Evolutionary conservation across 1,140 invertebrate species (phyloP).

Genomic region (Hermatobates lingyangjiaoensis): DNA sequence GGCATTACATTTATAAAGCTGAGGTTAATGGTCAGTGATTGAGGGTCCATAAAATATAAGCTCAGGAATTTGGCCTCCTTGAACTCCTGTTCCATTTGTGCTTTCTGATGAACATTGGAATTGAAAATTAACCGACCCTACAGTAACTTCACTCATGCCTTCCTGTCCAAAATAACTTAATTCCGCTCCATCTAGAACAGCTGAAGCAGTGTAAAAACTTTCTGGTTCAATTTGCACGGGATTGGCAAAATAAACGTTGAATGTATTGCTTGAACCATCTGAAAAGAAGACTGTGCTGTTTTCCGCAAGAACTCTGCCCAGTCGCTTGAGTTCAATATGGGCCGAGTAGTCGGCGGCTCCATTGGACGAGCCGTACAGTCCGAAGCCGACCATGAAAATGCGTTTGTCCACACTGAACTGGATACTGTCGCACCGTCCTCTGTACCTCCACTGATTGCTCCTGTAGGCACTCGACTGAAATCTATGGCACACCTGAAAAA

Average conservation of each 20-base stretch:
- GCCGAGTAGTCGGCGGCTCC: conserved; percentile 79
- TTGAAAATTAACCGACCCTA: conserved; percentile 76
- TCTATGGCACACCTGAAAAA: conserved; percentile 62
- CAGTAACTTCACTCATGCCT: conserved; percentile 74
- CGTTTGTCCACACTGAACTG: conserved; percentile 82
- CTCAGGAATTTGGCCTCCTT: conserved; percentile 86
- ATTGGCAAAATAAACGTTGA: conserved; percentile 82
- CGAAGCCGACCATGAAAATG: conserved; percentile 83
- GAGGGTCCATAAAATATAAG: conserved; percentile 76
- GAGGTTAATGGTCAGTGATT: no score
- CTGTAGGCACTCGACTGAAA: conserved; percentile 91
- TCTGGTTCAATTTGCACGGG: conserved; percentile 83
- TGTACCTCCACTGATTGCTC: conserved; percentile 86
- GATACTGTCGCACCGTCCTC: conserved; percentile 78
- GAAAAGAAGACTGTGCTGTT: conserved; percentile 84
- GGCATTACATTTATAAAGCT: no score
- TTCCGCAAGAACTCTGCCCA: conserved; percentile 66
- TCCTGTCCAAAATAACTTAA: conserved; percentile 91
- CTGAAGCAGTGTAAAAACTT: conserved; percentile 76
- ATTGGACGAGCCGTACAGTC: conserved; percentile 77
- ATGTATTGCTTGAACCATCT: conserved; percentile 81
- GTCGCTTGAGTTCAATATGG: conserved; percentile 71
- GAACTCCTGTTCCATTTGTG: conserved; percentile 83
- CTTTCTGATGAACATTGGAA: conserved; percentile 87
- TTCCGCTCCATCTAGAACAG: conserved; percentile 72